Evolutionary conservation across 2,888 invertebrate genomes (phyloP), one percentile per base, ranked within the genome.

Genomic region (Amphipoea oculea): DNA sequence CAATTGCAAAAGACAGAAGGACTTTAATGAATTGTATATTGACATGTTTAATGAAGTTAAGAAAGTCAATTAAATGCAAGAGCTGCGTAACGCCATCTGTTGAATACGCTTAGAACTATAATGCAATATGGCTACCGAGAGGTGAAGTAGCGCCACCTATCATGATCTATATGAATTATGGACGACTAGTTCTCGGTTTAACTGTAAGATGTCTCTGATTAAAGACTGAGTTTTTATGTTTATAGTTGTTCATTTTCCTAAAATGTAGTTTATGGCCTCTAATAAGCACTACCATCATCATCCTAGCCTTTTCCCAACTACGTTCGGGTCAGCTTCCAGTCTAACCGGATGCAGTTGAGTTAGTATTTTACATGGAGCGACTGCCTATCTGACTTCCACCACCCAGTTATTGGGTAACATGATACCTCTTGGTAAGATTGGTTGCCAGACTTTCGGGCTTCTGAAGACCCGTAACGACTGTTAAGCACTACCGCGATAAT

Each of bases 1-100:
- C 70, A 87, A 81, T 12, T 96, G 96, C 85, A 93, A 94, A 74
- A 92, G 95, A 80, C 94, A 95, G 72, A 81, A 87, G 12, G 83
- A 63, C 29, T 92, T 91, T 62, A 96, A 95, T 88, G 90, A 90
- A 42, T 72, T 92, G 57, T 95, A 90, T 84, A 82, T 90, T 20
- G 84, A 93, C 54, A 86, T 95, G 86, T 96, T 92, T 71, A 88
- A 94, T 65, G 87, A 91, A 65, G 82, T 90, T 62, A 79, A 80
- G 78, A 78, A 70, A 69, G 62, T n/a, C n/a, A 3, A 71, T 62
- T 77, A 54, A 67, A 66, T 68, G 17, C 0, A 78, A 72, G 66
- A 65, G n/a, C 36, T 54, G 11, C 12, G 12, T 65, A 82, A 36
- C 71, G 86, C 88, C 85, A 86, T 85, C 89, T 89, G n/a, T 67